Evolutionary conservation across 2,797 vertebrate species (phyloP).

Genomic region (Myotis planiceps): DNA sequence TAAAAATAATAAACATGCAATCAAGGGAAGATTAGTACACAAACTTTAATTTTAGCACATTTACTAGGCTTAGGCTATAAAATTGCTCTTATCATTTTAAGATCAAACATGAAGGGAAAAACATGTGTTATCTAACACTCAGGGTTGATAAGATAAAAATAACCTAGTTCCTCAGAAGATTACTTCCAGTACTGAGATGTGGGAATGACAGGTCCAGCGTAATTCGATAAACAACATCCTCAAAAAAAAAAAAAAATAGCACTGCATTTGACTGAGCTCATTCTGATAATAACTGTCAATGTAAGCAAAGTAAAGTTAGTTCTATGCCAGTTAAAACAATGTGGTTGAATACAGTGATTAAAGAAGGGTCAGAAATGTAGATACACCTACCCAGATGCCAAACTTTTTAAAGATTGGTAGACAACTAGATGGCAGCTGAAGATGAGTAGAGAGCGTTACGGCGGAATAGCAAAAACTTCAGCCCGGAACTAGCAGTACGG

Average conservation of each 20-base stretch:
- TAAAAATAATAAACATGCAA: background rate
- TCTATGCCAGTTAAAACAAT: background rate
- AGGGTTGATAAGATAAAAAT: background rate
- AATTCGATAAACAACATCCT: background rate
- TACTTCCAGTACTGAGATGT: background rate
- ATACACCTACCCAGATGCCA: background rate
- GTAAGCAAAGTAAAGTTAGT: background rate
- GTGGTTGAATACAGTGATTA: background rate
- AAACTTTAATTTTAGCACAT: conserved; percentile 4
- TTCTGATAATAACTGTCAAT: background rate
- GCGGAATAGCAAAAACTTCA: background rate
- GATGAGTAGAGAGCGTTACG: background rate
- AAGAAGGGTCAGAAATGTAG: background rate
- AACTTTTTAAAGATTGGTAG: background rate
- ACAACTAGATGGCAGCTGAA: background rate
- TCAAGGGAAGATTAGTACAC: background rate
- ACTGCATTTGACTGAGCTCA: background rate
- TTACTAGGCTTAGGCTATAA: background rate
- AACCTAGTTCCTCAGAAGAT: background rate
- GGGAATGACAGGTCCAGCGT: background rate
- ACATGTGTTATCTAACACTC: background rate
- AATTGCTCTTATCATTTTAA: background rate
- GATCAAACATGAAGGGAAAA: background rate
- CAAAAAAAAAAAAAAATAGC: background rate
- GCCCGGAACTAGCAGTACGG: background rate